A percentile compares a stretch with the other conserved stretches of the same genome.
Evolutionary conservation across 2,797 vertebrate genomes (phyloP).

Genomic region (Ctenopoma multispine): DNA sequence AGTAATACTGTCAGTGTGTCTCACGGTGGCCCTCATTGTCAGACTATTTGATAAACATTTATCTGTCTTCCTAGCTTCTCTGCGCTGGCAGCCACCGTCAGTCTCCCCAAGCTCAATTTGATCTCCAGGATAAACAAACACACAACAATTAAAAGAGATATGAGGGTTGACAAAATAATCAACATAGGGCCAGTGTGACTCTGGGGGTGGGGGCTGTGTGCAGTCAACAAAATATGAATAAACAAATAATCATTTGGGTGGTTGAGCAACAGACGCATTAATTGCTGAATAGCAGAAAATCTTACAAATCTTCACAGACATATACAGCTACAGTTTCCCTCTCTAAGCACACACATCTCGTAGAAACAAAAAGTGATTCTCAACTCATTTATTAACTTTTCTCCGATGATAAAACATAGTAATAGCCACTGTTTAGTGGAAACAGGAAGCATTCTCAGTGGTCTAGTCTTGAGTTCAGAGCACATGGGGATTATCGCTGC

Average conservation of each 20-base stretch:
- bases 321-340: constrained; percentile 16
- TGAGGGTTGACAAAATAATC: constrained; percentile 83
- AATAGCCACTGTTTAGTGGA: constrained; percentile 16
- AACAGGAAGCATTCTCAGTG: constrained; percentile 24
- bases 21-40: constrained; percentile 42
- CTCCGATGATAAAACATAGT: constrained; percentile 45
- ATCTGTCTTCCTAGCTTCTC: constrained; percentile 70
- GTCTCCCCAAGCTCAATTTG: constrained; percentile 76
- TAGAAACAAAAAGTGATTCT: constrained; percentile 49
- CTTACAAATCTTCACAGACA: constrained; percentile 46
- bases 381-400: constrained; percentile 41
- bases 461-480: constrained; percentile 37
- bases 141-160: constrained; percentile 81
- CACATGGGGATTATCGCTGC: constrained; percentile 36
- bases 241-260: constrained; percentile 78
- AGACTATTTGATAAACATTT: constrained; percentile 65
- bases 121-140: constrained; percentile 79
- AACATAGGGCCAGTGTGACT: constrained; percentile 73
- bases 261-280: constrained; percentile 70
- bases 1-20: constrained; percentile 23
- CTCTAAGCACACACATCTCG: constrained; percentile 23
- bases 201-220: constrained; percentile 28
- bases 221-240: constrained; percentile 70
- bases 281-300: constrained; percentile 54
- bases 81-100: constrained; percentile 68